Percentiles rank a stretch among this genome's conserved stretches.
phyloP scores from a whole-genome alignment of 2,797 vertebrate genomes.

The Ceryle rudis region DNA sequence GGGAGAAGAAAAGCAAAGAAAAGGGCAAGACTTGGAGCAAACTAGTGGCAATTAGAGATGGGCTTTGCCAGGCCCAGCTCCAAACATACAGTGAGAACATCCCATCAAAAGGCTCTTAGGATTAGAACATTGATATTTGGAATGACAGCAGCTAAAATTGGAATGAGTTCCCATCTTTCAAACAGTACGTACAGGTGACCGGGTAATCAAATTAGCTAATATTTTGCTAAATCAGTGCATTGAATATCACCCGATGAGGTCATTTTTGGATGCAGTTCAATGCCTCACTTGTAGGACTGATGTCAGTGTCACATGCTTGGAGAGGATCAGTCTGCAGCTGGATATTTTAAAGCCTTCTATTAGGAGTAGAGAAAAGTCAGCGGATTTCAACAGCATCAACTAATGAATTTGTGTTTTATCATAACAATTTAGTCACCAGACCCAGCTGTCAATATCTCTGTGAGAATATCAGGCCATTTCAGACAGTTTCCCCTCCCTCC shows the following conservation, averaged over 20 bases:
- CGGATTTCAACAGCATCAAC: constrained; percentile 42
- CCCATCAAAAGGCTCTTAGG: not conserved
- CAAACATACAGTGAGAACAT: not conserved
- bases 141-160: not conserved
- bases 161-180: not conserved
- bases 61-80: not conserved
- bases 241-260: constrained; percentile 55
- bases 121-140: not conserved
- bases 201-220: constrained; percentile 23
- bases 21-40: not conserved
- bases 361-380: constrained; percentile 47
- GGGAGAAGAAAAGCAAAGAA: not conserved
- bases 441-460: not conserved
- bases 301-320: constrained; percentile 73
- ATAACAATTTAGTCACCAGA: constrained; percentile 32
- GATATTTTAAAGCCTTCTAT: constrained; percentile 67
- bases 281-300: constrained; percentile 62
- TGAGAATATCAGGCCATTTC: not conserved
- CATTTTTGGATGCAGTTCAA: constrained; percentile 68
- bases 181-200: constrained; percentile 15
- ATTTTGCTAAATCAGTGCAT: constrained; percentile 41
- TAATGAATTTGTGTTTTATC: constrained; percentile 56
- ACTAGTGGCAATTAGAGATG: not conserved
- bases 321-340: constrained; percentile 71
- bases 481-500: not conserved